These are phyloP conservation scores for Leptinotarsa rubiginosa DNA, from an alignment of 2,888 invertebrate species.

Conservation along the genomic window DNA sequence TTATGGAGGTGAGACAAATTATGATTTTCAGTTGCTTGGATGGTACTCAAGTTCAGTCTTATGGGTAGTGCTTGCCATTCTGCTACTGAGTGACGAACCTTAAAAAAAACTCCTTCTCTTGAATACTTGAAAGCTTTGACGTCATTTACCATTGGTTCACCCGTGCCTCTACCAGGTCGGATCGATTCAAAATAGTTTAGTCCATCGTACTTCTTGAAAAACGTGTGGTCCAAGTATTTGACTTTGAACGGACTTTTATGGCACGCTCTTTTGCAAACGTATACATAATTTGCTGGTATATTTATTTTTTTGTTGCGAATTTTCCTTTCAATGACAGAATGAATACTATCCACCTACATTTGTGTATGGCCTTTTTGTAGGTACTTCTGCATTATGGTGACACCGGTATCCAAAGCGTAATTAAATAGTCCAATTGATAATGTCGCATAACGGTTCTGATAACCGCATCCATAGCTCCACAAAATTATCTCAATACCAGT, in stretches of 20 bases:
- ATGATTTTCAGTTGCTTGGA: not conserved
- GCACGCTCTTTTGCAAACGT: slow-evolving; percentile 35
- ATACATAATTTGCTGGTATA: slow-evolving; percentile 45
- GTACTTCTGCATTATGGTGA: slow-evolving; percentile 41
- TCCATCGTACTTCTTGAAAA: slow-evolving; percentile 24
- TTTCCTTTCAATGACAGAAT: slow-evolving; percentile 42
- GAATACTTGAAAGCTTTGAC: slow-evolving; percentile 26
- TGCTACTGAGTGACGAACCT: slow-evolving; percentile 13
- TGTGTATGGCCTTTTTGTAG: slow-evolving; percentile 45
- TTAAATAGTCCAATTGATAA: slow-evolving; percentile 39
- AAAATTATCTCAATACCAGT: not conserved
- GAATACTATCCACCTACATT: slow-evolving; percentile 46
- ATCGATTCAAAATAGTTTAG: slow-evolving; percentile 30
- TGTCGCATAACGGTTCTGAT: slow-evolving; percentile 31
- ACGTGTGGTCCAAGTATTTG: slow-evolving; percentile 30
- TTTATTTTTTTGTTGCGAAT: slow-evolving; percentile 40
- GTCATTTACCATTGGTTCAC: slow-evolving; percentile 27
- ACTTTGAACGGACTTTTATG: slow-evolving; percentile 43
- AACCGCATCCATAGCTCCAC: slow-evolving; percentile 31
- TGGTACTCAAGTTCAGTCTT: not conserved
- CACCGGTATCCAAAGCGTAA: slow-evolving; percentile 32
- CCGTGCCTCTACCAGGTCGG: slow-evolving; percentile 22
- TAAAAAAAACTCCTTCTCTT: slow-evolving; percentile 11
- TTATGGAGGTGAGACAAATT: slow-evolving; percentile 3
- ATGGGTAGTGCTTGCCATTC: not conserved